These are phyloP conservation scores for Ornithoptera alexandrae DNA, from an alignment of 2,888 invertebrate genomes.

Conservation along the genomic window DNA sequence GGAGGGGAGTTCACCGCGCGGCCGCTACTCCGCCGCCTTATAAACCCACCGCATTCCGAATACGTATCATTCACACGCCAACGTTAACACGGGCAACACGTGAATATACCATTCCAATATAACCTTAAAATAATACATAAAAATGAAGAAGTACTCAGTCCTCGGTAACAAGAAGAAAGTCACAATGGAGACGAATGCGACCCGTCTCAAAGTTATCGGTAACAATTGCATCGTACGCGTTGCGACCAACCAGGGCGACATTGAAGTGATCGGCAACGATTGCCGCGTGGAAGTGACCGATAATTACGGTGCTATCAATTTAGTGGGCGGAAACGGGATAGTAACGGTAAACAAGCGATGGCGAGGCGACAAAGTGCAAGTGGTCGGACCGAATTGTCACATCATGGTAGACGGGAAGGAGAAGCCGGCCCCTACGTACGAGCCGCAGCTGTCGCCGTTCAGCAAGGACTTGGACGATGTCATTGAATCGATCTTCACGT, in stretches of 20 bases:
- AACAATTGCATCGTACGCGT: conserved; percentile 68
- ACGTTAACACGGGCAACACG: conserved; percentile 31
- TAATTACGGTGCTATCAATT: conserved; percentile 61
- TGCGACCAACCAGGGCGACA: conserved; percentile 60
- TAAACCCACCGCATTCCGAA: conserved; percentile 39
- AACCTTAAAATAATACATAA: conserved; percentile 33
- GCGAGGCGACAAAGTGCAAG: conserved; percentile 61
- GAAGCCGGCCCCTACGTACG: conserved; percentile 55
- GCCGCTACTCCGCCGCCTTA: conserved; percentile 37
- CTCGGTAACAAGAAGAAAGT: conserved; percentile 76
- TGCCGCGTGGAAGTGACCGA: conserved; percentile 64
- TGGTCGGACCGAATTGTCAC: conserved; percentile 60
- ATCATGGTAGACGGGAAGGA: conserved; percentile 65
- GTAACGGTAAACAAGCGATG: conserved; percentile 59
- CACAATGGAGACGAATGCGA: conserved; percentile 67
- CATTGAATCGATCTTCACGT: conserved; percentile 71
- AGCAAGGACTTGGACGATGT: conserved; percentile 73
- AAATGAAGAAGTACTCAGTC: conserved; percentile 72
- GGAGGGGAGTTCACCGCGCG: conserved; percentile 43
- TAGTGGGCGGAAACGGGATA: conserved; percentile 64
- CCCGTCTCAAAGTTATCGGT: conserved; percentile 65
- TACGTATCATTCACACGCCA: conserved; percentile 42
- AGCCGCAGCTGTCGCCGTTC: conserved; percentile 70
- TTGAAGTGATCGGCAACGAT: conserved; percentile 74
- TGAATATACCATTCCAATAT: conserved; percentile 27